phyloP scores from a whole-genome alignment of 1,140 invertebrate species.

The Pteromalus puparum region DNA sequence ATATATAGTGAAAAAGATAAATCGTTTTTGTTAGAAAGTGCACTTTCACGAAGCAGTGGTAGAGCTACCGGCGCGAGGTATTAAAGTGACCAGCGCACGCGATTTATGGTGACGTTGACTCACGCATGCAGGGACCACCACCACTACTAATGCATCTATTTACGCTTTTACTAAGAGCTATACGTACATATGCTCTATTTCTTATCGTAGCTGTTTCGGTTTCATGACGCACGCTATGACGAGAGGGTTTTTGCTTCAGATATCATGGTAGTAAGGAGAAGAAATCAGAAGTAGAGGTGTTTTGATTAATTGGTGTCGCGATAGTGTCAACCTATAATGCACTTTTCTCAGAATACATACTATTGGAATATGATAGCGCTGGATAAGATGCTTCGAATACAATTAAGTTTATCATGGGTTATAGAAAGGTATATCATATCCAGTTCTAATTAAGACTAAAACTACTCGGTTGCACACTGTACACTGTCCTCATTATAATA shows the following conservation, averaged over 20 bases:
- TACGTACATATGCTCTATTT: conserved; percentile 52
- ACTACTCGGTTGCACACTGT: background rate
- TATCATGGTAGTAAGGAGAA: too few species aligned
- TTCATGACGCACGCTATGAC: conserved; percentile 24
- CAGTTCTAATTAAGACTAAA: background rate
- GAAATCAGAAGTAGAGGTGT: background rate
- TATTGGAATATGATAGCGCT: background rate
- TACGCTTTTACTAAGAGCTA: conserved; percentile 27
- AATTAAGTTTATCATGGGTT: background rate
- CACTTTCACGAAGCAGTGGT: background rate
- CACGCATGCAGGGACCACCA: background rate
- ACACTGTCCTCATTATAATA: background rate
- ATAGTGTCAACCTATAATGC: background rate
- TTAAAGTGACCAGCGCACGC: conserved; percentile 27
- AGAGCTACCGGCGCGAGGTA: background rate
- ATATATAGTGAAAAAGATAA: background rate
- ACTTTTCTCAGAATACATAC: background rate
- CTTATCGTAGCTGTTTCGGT: conserved; percentile 56
- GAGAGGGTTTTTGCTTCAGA: background rate
- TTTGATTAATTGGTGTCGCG: background rate
- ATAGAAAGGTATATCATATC: background rate
- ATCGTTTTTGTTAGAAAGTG: conserved; percentile 38
- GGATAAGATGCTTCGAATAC: background rate
- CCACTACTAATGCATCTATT: conserved; percentile 46
- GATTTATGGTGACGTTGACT: conserved; percentile 55